phyloP scores from a whole-genome alignment of 2,888 invertebrate species.

The Epirrhoe tristata region DNA sequence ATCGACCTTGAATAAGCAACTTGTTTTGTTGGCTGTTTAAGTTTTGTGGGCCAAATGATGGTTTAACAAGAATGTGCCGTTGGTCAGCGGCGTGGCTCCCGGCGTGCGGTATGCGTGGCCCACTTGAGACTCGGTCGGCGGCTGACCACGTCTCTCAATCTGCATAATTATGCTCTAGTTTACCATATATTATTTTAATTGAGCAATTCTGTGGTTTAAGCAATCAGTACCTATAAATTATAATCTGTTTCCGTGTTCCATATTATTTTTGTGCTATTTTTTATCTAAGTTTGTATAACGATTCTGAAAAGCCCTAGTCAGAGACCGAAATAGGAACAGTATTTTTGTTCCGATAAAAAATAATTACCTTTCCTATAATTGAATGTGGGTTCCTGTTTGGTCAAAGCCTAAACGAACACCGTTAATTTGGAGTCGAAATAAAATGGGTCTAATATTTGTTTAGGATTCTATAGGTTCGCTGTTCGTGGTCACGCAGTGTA shows the following conservation, averaged over 20 bases:
- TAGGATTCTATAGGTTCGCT: slow-evolving; percentile 53
- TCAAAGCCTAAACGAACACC: slow-evolving; percentile 42
- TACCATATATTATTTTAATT: slow-evolving; percentile 17
- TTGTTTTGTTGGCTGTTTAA: slow-evolving; percentile 2
- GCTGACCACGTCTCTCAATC: slow-evolving; percentile 47
- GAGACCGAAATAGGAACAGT: not conserved
- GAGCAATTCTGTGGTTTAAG: slow-evolving; percentile 9
- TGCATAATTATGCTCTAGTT: slow-evolving; percentile 40
- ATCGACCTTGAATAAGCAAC: slow-evolving; percentile 6
- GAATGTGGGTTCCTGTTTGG: slow-evolving; percentile 34
- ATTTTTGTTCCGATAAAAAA: slow-evolving; percentile 19
- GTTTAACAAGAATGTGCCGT: slow-evolving; percentile 43
- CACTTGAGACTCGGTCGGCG: slow-evolving; percentile 49
- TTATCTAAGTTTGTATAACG: not conserved
- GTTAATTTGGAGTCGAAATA: slow-evolving; percentile 46
- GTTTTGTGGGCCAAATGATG: slow-evolving; percentile 11
- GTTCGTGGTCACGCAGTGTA: slow-evolving; percentile 32
- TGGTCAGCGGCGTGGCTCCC: slow-evolving; percentile 47
- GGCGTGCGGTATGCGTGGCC: slow-evolving; percentile 52
- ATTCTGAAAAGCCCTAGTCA: not conserved
- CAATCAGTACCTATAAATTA: slow-evolving; percentile 5
- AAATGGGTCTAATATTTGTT: slow-evolving; percentile 55
- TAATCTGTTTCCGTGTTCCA: not conserved
- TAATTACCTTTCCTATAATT: slow-evolving; percentile 32
- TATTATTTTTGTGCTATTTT: not conserved